Base-by-base conservation (phyloP, 2,113 vertebrate species). In the Melanocharis versteri region DNA sequence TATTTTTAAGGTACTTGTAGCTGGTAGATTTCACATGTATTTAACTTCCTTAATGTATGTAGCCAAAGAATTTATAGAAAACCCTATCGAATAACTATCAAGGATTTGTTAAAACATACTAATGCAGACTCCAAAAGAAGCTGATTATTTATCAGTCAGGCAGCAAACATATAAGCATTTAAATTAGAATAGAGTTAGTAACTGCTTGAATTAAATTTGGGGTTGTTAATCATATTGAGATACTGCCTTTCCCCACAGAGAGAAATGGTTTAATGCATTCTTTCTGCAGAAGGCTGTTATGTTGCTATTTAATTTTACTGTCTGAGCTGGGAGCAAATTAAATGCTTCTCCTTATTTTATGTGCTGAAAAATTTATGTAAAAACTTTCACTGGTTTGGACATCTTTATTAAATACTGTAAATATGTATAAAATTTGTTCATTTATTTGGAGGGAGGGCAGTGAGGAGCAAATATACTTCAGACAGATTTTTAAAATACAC, bases 11-110 rank as follows among this genome's bases (percentile, higher is more conserved):
- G 65, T 95, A 82, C 83, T 85, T 75, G 45, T 90, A 86, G 64
- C 47, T 86, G 42, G 27, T 87, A 88, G 37, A 56, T 91, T 95
- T 96, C 57, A 53, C 79, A 44, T 82, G 89, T 96, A 86, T 96
- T 95, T 86, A 96, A 91, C 90, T 84, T 93, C 33, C 17, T 94
- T 89, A 86, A 75, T 85, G 72, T 96, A 93, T 48, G 84, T 91
- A 97, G 91, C 96, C 97, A 97, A 98, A 98, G 96, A 97, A 94
- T 82, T 93, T 86, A 64, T 66, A 94, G 76, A 75, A 95, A 94
- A 94, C 54, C 61, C n/a, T 96, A 77, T 65, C 0, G 0, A 90
- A 85, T 83, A 72, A 53, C 39, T 90, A 79, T 22, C 1, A 8
- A n/a, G 56, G 51, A 44, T 58, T 51, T 94, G 66, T 91, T 85